Percentiles rank a stretch among this genome's conserved stretches.
phyloP scores from a whole-genome alignment of 1,140 invertebrate species.

The Drosophila busckii region DNA sequence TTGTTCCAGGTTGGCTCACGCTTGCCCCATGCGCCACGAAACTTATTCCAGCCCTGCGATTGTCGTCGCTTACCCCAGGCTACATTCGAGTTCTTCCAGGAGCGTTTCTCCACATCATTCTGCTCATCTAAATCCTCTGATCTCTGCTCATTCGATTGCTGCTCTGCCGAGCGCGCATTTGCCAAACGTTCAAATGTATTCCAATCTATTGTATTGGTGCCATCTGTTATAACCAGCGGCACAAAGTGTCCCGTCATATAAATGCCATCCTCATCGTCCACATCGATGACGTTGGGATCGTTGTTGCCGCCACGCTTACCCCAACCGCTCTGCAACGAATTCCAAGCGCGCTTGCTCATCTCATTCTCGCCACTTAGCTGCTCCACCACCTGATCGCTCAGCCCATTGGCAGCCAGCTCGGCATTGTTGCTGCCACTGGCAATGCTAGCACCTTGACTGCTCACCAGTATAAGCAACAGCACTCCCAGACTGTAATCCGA shows the following conservation, averaged over 20 bases:
- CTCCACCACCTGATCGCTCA: constrained; percentile 55
- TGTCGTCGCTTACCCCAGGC: constrained; percentile 83
- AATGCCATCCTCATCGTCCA: constrained; percentile 38
- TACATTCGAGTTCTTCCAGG: constrained; percentile 83
- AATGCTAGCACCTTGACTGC: constrained; percentile 22
- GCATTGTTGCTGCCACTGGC: constrained; percentile 27
- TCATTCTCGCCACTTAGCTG: constrained; percentile 51
- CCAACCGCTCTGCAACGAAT: constrained; percentile 82
- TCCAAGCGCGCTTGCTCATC: constrained; percentile 82
- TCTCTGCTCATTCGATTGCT: constrained; percentile 45
- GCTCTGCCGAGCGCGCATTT: constrained; percentile 8
- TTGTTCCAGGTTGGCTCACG: constrained; percentile 87
- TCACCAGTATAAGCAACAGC: constrained; percentile 38
- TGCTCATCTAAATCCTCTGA: constrained; percentile 27
- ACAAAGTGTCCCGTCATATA: constrained; percentile 70
- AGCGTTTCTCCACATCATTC: constrained; percentile 80
- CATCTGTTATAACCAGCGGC: constrained; percentile 62
- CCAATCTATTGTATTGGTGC: constrained; percentile 66
- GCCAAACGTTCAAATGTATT: constrained; percentile 62
- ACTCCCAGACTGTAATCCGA: constrained; percentile 24
- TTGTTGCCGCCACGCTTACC: constrained; percentile 80
- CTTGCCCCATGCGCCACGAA: constrained; percentile 84
- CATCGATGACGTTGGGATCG: constrained; percentile 15
- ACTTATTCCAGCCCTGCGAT: constrained; percentile 81
- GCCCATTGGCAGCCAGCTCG: constrained; percentile 37